Percentiles rank a stretch among this genome's conserved stretches.
Conservation (phyloP, 2,113 vertebrate genomes). For the Apistogramma diplotaenia region DNA sequence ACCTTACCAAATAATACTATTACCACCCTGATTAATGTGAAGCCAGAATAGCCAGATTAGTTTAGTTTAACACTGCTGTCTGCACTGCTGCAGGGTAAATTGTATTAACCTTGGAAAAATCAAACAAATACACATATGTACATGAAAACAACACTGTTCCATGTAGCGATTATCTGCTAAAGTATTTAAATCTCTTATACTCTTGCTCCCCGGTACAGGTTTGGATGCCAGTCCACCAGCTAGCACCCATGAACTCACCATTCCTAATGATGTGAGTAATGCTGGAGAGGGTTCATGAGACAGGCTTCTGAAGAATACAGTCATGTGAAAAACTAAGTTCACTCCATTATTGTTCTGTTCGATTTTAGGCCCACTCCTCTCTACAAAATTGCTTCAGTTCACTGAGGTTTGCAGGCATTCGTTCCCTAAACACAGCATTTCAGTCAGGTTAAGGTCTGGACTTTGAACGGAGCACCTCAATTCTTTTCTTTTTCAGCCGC, state of each 20-base stretch:
- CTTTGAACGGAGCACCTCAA: background rate
- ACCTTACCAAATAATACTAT: background rate
- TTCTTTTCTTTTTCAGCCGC: background rate
- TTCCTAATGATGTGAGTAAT: slow-evolving; percentile 98
- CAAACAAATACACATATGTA: background rate
- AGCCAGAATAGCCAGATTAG: background rate
- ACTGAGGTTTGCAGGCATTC: background rate
- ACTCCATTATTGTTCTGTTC: background rate
- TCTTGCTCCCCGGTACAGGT: slow-evolving; percentile 78
- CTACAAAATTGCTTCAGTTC: background rate
- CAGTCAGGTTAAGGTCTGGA: background rate
- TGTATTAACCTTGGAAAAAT: background rate
- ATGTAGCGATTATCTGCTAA: background rate
- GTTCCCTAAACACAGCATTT: background rate
- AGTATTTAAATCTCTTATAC: slow-evolving; percentile 42
- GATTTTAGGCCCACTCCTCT: background rate
- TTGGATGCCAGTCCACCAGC: slow-evolving; percentile 93
- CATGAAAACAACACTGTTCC: background rate
- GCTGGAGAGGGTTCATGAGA: background rate
- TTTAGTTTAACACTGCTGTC: background rate
- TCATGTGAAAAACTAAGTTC: background rate
- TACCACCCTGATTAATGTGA: background rate
- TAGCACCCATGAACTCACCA: slow-evolving; percentile 98
- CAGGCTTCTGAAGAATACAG: background rate
- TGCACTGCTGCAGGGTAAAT: too few species aligned